These are phyloP conservation scores for Vollenhovia emeryi DNA, from an alignment of 1,140 invertebrate species.

Conservation along the genomic window DNA sequence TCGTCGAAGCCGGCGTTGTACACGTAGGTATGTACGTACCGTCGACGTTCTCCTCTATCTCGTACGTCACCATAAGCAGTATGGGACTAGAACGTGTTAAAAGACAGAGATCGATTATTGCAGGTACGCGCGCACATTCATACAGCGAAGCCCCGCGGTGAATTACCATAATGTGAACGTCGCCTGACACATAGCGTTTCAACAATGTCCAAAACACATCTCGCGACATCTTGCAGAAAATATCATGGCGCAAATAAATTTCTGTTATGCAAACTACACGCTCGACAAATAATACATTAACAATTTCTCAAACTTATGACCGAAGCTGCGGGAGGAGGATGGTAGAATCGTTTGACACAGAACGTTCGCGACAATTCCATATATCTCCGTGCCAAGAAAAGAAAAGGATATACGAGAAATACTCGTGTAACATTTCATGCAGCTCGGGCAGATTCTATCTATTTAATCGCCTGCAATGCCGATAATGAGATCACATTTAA, in stretches of 20 bases:
- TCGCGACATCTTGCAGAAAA: neutral
- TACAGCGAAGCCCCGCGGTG: neutral
- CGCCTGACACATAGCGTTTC: neutral
- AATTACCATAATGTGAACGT: slow-evolving; percentile 8
- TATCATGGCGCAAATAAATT: slow-evolving; percentile 4
- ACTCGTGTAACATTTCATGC: neutral
- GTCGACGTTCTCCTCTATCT: slow-evolving; percentile 89
- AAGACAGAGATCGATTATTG: slow-evolving; percentile 77
- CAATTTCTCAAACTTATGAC: neutral
- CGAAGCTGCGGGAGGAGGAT: neutral
- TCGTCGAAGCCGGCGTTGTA: slow-evolving; percentile 89
- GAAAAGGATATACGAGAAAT: neutral
- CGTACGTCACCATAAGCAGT: slow-evolving; percentile 90
- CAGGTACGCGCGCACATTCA: neutral
- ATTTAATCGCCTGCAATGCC: slow-evolving; percentile 6
- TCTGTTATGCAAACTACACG: neutral
- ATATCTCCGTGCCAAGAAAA: neutral
- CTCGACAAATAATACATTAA: neutral
- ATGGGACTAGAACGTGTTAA: slow-evolving; percentile 88
- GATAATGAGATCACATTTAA: slow-evolving; percentile 21
- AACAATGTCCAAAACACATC: slow-evolving; percentile 1
- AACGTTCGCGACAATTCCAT: neutral
- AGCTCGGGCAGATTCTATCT: neutral
- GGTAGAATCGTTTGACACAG: slow-evolving; percentile 5
- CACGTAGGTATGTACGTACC: slow-evolving; percentile 90